Evolutionary conservation across 2,797 vertebrate species (phyloP).

Genomic region (Channa striata): DNA sequence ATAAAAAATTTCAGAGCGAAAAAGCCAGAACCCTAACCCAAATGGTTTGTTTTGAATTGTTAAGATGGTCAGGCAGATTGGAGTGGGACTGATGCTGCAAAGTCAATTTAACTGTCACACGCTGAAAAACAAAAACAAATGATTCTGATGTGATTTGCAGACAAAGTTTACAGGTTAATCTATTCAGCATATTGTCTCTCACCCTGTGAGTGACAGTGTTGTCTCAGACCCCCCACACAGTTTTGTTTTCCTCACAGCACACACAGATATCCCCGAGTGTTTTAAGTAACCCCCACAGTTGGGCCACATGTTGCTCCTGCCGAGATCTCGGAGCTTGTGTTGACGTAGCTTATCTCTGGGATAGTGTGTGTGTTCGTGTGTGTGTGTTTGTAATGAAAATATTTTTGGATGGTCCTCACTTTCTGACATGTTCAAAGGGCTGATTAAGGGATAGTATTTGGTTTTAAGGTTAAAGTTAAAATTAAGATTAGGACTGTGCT

Average conservation of each 20-base stretch:
- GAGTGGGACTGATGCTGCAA: not conserved
- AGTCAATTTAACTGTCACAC: conserved; percentile 2
- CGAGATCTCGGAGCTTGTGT: conserved; percentile 38
- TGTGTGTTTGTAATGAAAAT: not conserved
- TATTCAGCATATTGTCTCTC: not conserved
- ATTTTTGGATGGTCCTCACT: not conserved
- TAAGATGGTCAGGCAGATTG: not conserved
- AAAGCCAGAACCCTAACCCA: too few species aligned
- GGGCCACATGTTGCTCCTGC: conserved; percentile 27
- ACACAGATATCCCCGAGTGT: not conserved
- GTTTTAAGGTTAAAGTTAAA: not conserved
- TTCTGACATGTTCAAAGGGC: not conserved
- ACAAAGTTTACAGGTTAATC: not conserved
- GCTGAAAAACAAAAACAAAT: not conserved
- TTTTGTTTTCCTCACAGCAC: conserved; percentile 5
- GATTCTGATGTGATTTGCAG: conserved; percentile 21
- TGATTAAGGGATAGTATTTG: not conserved
- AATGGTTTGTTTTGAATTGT: not conserved
- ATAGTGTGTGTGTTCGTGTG: conserved; percentile 5
- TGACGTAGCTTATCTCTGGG: conserved; percentile 25
- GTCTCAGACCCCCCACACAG: not conserved
- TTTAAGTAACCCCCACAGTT: conserved; percentile 12
- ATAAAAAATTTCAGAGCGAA: too few species aligned
- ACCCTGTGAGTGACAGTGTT: conserved; percentile 10
- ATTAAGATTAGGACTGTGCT: not conserved